Conservation (phyloP, 2,888 invertebrate genomes). For the Lycocerus yunnanus region DNA sequence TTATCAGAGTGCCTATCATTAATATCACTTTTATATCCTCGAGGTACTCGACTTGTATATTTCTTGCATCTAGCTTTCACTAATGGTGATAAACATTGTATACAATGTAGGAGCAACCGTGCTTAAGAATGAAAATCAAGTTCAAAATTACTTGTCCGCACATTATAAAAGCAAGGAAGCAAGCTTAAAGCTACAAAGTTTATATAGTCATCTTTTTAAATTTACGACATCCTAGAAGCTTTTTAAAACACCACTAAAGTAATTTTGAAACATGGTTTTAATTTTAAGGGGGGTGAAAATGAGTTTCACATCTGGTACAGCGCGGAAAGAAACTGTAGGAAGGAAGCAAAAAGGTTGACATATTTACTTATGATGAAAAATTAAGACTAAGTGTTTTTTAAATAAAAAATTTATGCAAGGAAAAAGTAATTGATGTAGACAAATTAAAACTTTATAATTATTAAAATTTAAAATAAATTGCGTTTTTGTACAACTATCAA, state of each 20-base stretch:
- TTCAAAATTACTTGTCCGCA: constrained; percentile 37
- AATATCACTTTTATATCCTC: constrained; percentile 59
- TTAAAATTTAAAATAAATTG: background rate
- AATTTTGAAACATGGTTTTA: constrained; percentile 57
- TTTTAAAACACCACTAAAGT: constrained; percentile 55
- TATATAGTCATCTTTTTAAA: constrained; percentile 55
- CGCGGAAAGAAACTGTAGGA: constrained; percentile 31
- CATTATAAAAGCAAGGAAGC: constrained; percentile 40
- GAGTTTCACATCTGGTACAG: constrained; percentile 31
- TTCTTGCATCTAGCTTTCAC: constrained; percentile 51
- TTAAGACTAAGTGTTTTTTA: constrained; percentile 21
- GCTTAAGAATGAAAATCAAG: constrained; percentile 40
- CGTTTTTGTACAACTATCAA: background rate
- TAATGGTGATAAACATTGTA: constrained; percentile 59
- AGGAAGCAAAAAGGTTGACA: constrained; percentile 33
- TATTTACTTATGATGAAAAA: constrained; percentile 28
- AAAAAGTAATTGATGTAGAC: background rate
- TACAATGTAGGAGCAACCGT: constrained; percentile 49
- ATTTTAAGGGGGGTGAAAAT: constrained; percentile 49
- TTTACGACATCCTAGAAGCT: constrained; percentile 55
- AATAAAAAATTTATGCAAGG: background rate
- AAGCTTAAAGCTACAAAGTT: constrained; percentile 51
- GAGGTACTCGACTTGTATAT: constrained; percentile 55
- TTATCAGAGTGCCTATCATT: constrained; percentile 55
- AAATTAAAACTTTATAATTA: background rate